Evolutionary conservation across 2,797 vertebrate genomes (phyloP), one percentile per base, ranked within the genome.

Genomic region (Eurystomus glaucurus): DNA sequence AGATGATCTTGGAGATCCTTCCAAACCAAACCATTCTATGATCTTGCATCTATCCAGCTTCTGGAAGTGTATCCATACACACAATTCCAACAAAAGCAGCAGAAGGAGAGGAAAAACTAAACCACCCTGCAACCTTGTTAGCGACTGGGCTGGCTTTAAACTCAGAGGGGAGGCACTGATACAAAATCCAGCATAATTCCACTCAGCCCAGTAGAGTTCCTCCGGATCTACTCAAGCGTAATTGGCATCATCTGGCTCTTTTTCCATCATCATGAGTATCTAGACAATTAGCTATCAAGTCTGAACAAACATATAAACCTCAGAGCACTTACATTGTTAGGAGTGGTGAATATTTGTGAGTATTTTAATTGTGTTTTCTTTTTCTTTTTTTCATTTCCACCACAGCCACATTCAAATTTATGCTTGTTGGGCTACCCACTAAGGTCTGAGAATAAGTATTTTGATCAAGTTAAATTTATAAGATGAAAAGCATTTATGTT

Each of bases 41-140:
- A 43, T 43, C 41, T 43, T 43, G 41, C 41, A 43, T 16, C 14
- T 43, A 14, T 6, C 11, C 54, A 22, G 10, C 43, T 61, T 46
- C 39, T 61, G 62, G 29, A 3, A 1, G 4, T 1, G 7, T 15
- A 8, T 16, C 58, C 26, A 1, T 18, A 19, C 7, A 10, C 7
- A 10, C 3, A 0, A 9, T 50, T 33, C 11, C 3, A 61, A 25
- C 26, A 71, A 46, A 35, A 33, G 25, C 37, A 48, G 33, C 14
- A 57, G 50, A 23, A 78, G 41, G 64, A 48, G 17, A 20, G 23
- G 22, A 4, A 66, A 57, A 85, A 31, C 2, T 2, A 54, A 50
- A 86, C 14, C 1, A 2, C 5, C 18, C 26, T 58, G 22, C 18
- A 35, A 57, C 14, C 7, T 31, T 31, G 15, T 18, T 51, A 54